phyloP scores from a whole-genome alignment of 2,888 invertebrate species.

The Lasioglossum oenotherae region DNA sequence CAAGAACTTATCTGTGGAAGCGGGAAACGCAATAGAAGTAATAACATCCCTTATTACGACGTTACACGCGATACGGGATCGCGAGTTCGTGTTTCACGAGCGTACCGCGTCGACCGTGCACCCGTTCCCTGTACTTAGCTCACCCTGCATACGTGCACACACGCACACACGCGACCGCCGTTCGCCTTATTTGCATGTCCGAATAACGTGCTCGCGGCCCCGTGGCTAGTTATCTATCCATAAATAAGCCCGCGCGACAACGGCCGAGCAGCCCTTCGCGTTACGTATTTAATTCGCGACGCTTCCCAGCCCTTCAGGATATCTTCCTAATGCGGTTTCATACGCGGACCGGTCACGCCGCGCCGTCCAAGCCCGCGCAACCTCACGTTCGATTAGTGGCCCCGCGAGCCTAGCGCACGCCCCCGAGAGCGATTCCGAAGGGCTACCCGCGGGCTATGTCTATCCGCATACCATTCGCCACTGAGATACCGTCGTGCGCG shows the following conservation, averaged over 20 bases:
- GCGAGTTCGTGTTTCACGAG: conserved; percentile 74
- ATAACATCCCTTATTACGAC: conserved; percentile 76
- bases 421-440: conserved; percentile 17
- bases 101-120: conserved; percentile 58
- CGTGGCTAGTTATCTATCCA: conserved; percentile 48
- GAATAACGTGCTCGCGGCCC: conserved; percentile 47
- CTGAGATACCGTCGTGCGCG: background rate
- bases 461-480: conserved; percentile 23
- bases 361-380: background rate
- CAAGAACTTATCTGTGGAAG: conserved; percentile 72
- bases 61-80: conserved; percentile 75
- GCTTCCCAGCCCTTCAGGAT: conserved; percentile 31
- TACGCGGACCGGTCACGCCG: conserved; percentile 19
- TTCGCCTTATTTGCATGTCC: conserved; percentile 29
- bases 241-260: conserved; percentile 52
- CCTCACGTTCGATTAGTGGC: conserved; percentile 29
- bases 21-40: conserved; percentile 74
- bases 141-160: conserved; percentile 11
- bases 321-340: conserved; percentile 50
- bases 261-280: conserved; percentile 31
- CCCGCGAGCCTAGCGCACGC: background rate
- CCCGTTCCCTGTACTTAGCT: conserved; percentile 63
- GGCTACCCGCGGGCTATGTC: conserved; percentile 21
- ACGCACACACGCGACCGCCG: background rate
- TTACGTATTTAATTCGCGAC: conserved; percentile 59